These are phyloP conservation scores for Lasioglossum oenotherae DNA, from an alignment of 2,888 invertebrate genomes.

Conservation along the genomic window DNA sequence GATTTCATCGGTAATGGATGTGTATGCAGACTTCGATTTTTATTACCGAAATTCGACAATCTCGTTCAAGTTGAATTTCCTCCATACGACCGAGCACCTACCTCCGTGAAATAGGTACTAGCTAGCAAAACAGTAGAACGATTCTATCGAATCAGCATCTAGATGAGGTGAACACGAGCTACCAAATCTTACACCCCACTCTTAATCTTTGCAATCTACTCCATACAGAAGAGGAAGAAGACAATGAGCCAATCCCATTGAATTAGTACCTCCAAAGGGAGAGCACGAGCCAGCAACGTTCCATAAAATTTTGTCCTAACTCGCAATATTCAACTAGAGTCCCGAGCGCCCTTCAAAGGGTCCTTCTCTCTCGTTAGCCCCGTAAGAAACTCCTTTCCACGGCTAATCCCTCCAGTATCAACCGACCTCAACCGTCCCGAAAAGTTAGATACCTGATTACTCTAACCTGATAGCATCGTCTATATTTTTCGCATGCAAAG, in stretches of 20 bases:
- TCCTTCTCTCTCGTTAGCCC: not conserved
- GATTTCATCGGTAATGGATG: not conserved
- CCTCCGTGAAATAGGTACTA: too few relatives aligned
- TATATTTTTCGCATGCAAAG: not conserved
- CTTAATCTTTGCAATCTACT: too few relatives aligned
- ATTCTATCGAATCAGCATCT: too few relatives aligned
- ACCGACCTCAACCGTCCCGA: not conserved
- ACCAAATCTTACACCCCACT: too few relatives aligned
- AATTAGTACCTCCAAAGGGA: not conserved
- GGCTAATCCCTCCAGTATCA: not conserved
- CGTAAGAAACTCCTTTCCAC: not conserved
- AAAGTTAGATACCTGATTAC: not conserved
- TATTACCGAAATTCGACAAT: not conserved
- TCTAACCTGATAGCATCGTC: not conserved
- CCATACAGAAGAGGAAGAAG: not conserved
- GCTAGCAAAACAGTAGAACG: too few relatives aligned
- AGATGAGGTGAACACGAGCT: too few relatives aligned
- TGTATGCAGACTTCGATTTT: not conserved
- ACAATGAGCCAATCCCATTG: not conserved
- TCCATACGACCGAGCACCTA: accelerated
- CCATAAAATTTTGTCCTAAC: not conserved
- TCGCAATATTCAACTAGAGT: not conserved
- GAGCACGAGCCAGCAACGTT: not conserved
- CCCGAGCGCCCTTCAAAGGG: not conserved
- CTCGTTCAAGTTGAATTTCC: too few relatives aligned